Evolutionary conservation across 1,140 invertebrate genomes (phyloP), one percentile per base, ranked within the genome.

Genomic region (Drosophila pallidifrons): DNA sequence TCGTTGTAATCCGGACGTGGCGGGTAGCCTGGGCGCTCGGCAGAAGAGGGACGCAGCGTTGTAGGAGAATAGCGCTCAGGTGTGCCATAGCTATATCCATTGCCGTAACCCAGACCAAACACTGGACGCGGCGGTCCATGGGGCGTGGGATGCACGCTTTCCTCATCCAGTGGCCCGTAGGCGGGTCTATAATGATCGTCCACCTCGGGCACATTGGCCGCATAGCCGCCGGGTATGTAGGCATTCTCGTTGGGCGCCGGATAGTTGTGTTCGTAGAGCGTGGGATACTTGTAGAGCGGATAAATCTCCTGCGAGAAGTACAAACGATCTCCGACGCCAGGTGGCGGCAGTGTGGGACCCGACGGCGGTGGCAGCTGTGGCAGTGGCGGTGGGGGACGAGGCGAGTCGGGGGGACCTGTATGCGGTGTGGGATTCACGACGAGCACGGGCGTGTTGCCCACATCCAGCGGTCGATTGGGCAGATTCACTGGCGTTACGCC

Each of bases 281-380:
- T 92, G 0, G 92, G 92, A 57, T 92, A 86, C 52, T 92, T 91
- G 70, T 92, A 92, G 1, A 92, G 72, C 0, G 92, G 92, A 74
- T 91, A 92, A 4, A 92, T 73, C 28, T 92, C 91, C 2, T 92
- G 91, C 10, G 92, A 83, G 67, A 92, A 92, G 52, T 92, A 92
- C 10, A 92, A 58, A 1, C 86, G 86, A 83, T 92, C 91, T 0
- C 90, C 83, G 1, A 78, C 60, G 0, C 81, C 61, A 1, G 83
- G 75, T 1, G 43, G 80, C 32, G n/a, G 35, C 35, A 38, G 2
- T 8, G 35, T 38, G 35, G 81, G 49, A 16, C 64, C 70, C 5
- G 71, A 13, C 1, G 65, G 55, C 1, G 77, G 63, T 1, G 79
- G 63, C 25, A 49, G 64, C 10, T 51, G 57, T 11, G 57, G 72